Base-by-base conservation (phyloP, 2,113 vertebrate genomes). In the Otis tarda region DNA sequence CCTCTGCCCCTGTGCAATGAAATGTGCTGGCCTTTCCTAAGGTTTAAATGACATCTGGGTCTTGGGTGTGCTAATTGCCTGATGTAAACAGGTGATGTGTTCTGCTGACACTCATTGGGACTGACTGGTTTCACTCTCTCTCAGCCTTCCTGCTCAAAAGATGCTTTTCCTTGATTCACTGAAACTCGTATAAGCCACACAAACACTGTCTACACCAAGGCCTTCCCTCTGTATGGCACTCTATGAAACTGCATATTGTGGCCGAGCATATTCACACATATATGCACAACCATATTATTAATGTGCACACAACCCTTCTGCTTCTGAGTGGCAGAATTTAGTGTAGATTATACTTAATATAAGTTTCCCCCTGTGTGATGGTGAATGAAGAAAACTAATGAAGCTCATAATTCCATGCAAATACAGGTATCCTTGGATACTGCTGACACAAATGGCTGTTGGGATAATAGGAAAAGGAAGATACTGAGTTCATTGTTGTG, bases 351-450 rank as follows among this genome's bases (percentile, higher is more conserved):
- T 73, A 47, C 65, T 94, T 79, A 83, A 93, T 92, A 47, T 70
- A 90, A 90, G 33, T 87, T 88, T 84, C 78, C 64, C 25, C 70
- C 83, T 76, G 68, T 79, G 90, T 68, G 73, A 84, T 80, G n/a
- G 81, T 84, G 89, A 96, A 93, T 76, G 80, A 95, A 79, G 61
- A 56, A 95, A 96, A 89, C 82, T 87, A 97, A 96, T 87, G 75
- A 94, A 96, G 78, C 47, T 94, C 39, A 74, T 91, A 95, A 95
- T 95, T 95, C 75, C 71, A 65, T 88, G 83, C 49, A 86, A 94
- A 93, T 94, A 55, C 73, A 88, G 88, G 87, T 94, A 95, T 90
- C 73, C 79, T 95, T 95, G 88, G 94, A 90, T 96, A 91, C 83
- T 91, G 45, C 91, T 96, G 78, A 96, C 93, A 94, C 20, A 71